Base-by-base conservation (phyloP, 2,113 vertebrate species). In the Mionectes macconnelli region DNA sequence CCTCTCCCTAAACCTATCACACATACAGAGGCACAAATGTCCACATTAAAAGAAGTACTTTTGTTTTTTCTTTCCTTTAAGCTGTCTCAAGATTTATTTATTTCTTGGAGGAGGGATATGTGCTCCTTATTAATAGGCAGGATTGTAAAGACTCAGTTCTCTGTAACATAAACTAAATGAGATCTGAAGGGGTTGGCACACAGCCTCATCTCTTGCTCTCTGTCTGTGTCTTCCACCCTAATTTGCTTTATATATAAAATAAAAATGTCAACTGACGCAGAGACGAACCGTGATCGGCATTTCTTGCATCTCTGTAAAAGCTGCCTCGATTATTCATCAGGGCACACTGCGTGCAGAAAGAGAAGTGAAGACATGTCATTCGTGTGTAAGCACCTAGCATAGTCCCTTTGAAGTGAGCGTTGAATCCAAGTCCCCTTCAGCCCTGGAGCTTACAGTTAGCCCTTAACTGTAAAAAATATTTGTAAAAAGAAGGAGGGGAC, bases 181-280 rank as follows among this genome's bases (percentile, higher is more conserved):
- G 67, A 84, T 93, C 79, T 93, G 87, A 88, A 93, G 19, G 37
- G 83, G 42, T 30, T 95, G 91, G 62, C 66, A 63, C 23, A 42
- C 53, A 79, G 39, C 57, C 67, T 86, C 84, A 75, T 87, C 79
- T 85, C 67, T 86, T 95, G 75, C 75, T 96, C 74, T 95, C 63
- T 84, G 75, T 93, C 90, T 93, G 37, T 87, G 59, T 86, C 56
- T 96, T 94, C 94, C 82, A 94, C 79, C 42, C 55, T 80, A 66
- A 83, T 95, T 92, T 95, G 52, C 91, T 94, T 90, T 88, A 93
- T 91, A 50, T 94, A 72, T 91, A 92, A 60, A 94, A 59, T 87
- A 88, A 95, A 95, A 57, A 55, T 89, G 92, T 66, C 95, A 94
- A 35, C 87, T 97, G 83, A 97, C 60, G 94, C 72, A 93, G 91